Percentiles rank a stretch among this genome's conserved stretches.
Evolutionary conservation across 2,797 vertebrate genomes (phyloP).

Genomic region (Alca torda): DNA sequence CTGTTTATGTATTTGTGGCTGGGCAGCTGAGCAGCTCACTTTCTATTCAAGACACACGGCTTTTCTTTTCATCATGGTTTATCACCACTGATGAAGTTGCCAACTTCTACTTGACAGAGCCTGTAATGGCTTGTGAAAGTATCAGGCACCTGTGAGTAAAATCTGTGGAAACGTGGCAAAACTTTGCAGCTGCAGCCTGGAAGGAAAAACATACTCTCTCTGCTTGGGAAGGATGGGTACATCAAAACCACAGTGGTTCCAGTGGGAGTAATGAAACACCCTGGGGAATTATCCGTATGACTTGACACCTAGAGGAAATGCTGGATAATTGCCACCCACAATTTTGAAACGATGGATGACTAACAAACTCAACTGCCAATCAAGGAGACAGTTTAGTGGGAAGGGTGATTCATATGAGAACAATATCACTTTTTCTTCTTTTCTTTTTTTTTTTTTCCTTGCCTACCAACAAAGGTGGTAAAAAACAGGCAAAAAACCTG

Average conservation of each 20-base stretch:
- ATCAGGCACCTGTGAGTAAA: neutral
- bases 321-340: conserved; percentile 72
- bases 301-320: conserved; percentile 57
- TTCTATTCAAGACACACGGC: accelerated
- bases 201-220: neutral
- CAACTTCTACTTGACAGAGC: neutral
- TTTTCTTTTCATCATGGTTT: neutral
- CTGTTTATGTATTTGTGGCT: neutral
- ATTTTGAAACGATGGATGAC: conserved; percentile 64
- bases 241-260: conserved; percentile 16
- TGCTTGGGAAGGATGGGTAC: neutral
- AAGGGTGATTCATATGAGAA: conserved; percentile 64
- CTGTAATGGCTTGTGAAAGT: neutral
- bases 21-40: neutral
- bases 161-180: neutral
- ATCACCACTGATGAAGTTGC: neutral
- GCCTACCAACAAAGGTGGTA: neutral
- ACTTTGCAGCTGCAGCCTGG: neutral
- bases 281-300: conserved; percentile 24
- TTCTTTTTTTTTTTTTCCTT: neutral
- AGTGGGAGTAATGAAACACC: conserved; percentile 48
- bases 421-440: neutral
- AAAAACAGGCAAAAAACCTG: conserved; percentile 4
- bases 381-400: conserved; percentile 65
- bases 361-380: conserved; percentile 72